These are phyloP conservation scores for Octodon degus DNA, from an alignment of 2,113 vertebrate genomes.

Conservation along the genomic window DNA sequence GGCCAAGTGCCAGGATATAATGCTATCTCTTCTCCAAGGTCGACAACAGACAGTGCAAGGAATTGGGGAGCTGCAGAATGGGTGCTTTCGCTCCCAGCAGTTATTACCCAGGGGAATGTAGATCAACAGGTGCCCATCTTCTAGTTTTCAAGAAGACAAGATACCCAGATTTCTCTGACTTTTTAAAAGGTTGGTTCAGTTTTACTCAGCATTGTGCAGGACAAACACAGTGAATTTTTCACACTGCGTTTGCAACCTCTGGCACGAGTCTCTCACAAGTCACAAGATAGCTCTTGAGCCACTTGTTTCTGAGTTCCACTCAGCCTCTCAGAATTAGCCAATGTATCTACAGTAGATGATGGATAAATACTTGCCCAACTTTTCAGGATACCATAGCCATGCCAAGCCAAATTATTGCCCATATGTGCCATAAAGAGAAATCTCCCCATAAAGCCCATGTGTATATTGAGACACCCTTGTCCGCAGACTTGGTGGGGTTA, in stretches of 20 bases:
- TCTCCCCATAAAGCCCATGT: not conserved
- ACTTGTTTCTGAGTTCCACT: not conserved
- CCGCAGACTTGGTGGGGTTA: not conserved
- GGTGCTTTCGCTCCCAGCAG: not conserved
- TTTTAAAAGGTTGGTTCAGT: not conserved
- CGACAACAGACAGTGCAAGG: not conserved
- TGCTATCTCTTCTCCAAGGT: not conserved
- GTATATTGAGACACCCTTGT: not conserved
- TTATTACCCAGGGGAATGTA: not conserved
- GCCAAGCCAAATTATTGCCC: not conserved
- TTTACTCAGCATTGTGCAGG: not conserved
- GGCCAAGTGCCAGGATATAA: not conserved
- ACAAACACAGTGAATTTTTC: not conserved
- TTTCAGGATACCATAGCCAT: not conserved
- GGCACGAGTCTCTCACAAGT: not conserved
- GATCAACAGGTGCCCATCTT: not conserved
- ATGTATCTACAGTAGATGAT: not conserved
- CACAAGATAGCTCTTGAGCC: not conserved
- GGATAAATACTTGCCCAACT: not conserved
- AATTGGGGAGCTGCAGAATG: not conserved
- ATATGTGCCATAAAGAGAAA: not conserved
- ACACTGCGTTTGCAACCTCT: not conserved
- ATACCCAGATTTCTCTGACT: not conserved
- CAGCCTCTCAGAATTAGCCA: not conserved
- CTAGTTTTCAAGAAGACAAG: constrained; percentile 11